Conservation (phyloP, 2,888 invertebrate genomes). For the Kuschelorhynchus macadamiae region DNA sequence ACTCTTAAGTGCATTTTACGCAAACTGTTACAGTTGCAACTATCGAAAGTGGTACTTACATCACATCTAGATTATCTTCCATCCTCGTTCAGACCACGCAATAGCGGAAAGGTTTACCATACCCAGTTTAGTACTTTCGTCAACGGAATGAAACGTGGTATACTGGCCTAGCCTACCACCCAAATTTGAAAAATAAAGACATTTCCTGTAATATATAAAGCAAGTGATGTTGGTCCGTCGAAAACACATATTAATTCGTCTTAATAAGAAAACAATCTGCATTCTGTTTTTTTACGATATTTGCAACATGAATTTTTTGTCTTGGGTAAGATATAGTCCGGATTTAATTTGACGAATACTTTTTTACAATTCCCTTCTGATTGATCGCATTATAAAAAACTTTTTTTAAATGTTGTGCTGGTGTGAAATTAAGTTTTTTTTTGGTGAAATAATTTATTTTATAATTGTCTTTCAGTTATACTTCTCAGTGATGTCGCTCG, state of each 20-base stretch:
- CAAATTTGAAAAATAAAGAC: constrained; percentile 9
- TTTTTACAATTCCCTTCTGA: too few species aligned
- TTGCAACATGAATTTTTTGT: constrained; percentile 34
- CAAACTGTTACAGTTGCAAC: constrained; percentile 1
- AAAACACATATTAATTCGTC: constrained; percentile 10
- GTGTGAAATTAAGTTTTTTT: too few species aligned
- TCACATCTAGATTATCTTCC: constrained; percentile 18
- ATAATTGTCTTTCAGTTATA: constrained; percentile 35
- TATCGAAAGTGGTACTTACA: constrained; percentile 21
- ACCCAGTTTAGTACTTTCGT: neutral
- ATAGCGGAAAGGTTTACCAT: neutral
- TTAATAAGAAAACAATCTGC: neutral
- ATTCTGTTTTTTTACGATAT: neutral
- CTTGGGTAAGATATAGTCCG: constrained; percentile 40
- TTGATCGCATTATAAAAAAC: too few species aligned
- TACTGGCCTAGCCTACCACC: constrained; percentile 1
- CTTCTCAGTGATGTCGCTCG: constrained; percentile 32
- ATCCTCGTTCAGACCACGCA: constrained; percentile 11
- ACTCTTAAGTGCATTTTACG: constrained; percentile 8
- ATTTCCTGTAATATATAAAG: constrained; percentile 31
- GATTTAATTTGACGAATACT: too few species aligned
- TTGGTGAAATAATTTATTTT: too few species aligned
- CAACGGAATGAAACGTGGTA: neutral
- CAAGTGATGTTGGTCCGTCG: neutral
- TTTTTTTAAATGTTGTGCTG: too few species aligned